Base-by-base conservation (phyloP, 1,140 invertebrate genomes). In the Magallana gigas region DNA sequence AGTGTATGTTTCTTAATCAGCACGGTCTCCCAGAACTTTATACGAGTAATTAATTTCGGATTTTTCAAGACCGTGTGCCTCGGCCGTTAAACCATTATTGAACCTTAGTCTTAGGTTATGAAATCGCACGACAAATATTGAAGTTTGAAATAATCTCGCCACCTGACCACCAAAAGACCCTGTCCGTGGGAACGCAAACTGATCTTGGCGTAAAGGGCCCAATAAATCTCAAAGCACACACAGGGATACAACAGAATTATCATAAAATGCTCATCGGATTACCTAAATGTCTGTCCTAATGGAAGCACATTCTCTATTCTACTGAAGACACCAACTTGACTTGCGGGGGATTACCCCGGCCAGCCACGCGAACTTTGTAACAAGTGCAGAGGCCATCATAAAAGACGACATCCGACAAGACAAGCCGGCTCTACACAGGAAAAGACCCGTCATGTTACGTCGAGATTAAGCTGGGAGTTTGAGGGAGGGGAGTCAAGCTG, bases 111-210 rank as follows among this genome's bases (percentile, higher is more conserved):
- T 76, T 76, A 76, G 14, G 3, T 48, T 18, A 11, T 76, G 12
- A 76, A 71, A 76, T 29, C 68, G 68, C 23, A 76, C 36, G 68
- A 76, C 68, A 76, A 76, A 76, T 76, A 76, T 76, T 76, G 68
- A 76, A 76, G 12, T 23, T 76, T 76, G 68, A 76, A 76, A 76
- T 76, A 76, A 76, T 18, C 23, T 76, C 23, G 68, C 68, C 68
- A 76, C 68, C 68, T 76, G 68, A 76, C 68, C 68, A 29, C 23
- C 9, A 29, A 23, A 12, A 76, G 18, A 23, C 23, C 29, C 60
- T n/a, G 68, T 76, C 36, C 68, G 68, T 76, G 68, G 68, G 68
- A 76, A 76, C 68, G 23, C 8, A 23, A 76, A 36, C 68, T 29
- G 68, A 12, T 36, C 23, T 29, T 4, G 23, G 23, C 8, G 68